Percentiles rank a stretch among this genome's conserved stretches.
phyloP scores from a whole-genome alignment of 2,888 invertebrate species.

The Ochropleura plecta region DNA sequence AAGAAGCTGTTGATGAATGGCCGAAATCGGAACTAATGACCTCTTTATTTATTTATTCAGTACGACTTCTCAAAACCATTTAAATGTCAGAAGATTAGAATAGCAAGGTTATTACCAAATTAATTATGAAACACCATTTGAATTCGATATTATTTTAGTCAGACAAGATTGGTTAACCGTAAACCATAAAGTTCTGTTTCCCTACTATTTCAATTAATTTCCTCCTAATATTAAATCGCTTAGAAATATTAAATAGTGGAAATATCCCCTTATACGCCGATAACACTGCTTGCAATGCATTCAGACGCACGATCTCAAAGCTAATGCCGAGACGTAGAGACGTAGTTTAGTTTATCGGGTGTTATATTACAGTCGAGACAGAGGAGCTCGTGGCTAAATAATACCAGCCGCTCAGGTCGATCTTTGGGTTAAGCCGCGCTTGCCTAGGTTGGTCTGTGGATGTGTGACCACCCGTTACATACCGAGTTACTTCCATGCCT shows the following conservation, averaged over 20 bases:
- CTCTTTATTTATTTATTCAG: background rate
- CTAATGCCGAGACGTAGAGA: background rate
- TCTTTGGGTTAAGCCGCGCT: too few relatives aligned
- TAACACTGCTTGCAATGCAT: slow-evolving; percentile 6
- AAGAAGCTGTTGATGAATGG: too few relatives aligned
- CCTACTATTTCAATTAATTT: background rate
- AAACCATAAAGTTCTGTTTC: background rate
- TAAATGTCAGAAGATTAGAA: background rate
- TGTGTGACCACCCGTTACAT: too few relatives aligned
- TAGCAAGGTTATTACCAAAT: background rate
- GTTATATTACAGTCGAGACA: background rate
- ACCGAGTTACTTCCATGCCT: too few relatives aligned
- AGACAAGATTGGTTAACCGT: background rate
- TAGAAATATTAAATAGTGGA: background rate
- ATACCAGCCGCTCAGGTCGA: too few relatives aligned
- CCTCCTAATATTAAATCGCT: background rate
- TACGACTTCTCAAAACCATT: background rate
- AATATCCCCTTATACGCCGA: background rate
- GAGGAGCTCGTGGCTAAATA: too few relatives aligned
- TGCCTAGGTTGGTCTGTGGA: too few relatives aligned
- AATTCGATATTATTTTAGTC: background rate
- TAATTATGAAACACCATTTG: background rate
- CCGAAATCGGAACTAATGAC: too few relatives aligned
- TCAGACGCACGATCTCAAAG: slow-evolving; percentile 1
- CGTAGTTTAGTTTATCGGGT: background rate